Base-by-base conservation (phyloP, 2,113 vertebrate species). In the Tragelaphus buxtoni region DNA sequence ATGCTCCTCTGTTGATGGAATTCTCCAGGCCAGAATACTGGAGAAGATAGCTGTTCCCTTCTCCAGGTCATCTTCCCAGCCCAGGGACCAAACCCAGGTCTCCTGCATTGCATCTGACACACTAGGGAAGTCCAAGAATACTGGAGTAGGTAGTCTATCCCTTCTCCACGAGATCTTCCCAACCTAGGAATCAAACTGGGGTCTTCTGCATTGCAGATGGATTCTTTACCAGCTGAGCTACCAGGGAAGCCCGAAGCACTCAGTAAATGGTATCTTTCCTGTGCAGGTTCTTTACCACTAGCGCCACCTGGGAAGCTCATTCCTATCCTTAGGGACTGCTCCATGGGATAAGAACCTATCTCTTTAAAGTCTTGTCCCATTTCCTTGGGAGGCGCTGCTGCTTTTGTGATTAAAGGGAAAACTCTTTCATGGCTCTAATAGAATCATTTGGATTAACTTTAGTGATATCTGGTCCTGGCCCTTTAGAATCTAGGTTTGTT, bases 401-500 rank as follows among this genome's bases (percentile, higher is more conserved):
- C 86, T 96, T 94, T 96, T 28, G 42, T 39, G 91, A 96, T 93
- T 87, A 94, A 95, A 92, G 45, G 55, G 80, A 90, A 91, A n/a
- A 56, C 6, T 76, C 28, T 95, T 95, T 97, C 51, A 17, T 92
- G 65, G 26, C 26, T 51, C 56, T 63, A 35, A 80, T 3, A 92
- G 80, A 95, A 88, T 55, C 51, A 45, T 58, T 77, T 61, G 87
- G 74, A 95, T 97, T 85, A 90, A 47, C 42, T 90, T 84, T 95
- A 90, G 92, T 97, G 55, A n/a, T 82, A 97, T 63, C 86, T 17
- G 0, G 79, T 90, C 53, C 60, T 24, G 18, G 92, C 79, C 45
- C 16, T 97, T 58, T 91, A 94, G 74, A 96, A 95, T 93, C 55
- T 39, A 49, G 88, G 7, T 90, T 95, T 97, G 74, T 65, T 96